A percentile compares a stretch with the other conserved stretches of the same genome.
These are phyloP conservation scores for Spodoptera littoralis DNA, from an alignment of 2,888 invertebrate species.

Conservation along the genomic window DNA sequence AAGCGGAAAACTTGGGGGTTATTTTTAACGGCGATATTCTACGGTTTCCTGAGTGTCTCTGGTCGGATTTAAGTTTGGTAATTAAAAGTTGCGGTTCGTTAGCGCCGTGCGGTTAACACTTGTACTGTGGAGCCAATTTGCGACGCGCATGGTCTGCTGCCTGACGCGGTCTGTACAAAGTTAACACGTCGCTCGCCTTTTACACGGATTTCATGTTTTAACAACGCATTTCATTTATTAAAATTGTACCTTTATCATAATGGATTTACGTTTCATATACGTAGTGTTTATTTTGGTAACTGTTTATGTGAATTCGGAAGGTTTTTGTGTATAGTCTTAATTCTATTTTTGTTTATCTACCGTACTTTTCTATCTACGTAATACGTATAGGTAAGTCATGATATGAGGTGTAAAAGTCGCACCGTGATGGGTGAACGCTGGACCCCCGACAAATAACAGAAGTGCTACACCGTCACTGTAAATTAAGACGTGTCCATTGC, in stretches of 20 bases:
- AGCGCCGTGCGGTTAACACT: slow-evolving; percentile 61
- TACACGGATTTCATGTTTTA: slow-evolving; percentile 29
- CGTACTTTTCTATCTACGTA: too few species aligned
- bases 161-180: slow-evolving; percentile 42
- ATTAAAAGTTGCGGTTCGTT: slow-evolving; percentile 81
- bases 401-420: too few species aligned
- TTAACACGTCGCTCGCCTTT: slow-evolving; percentile 32
- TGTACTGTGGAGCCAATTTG: slow-evolving; percentile 67
- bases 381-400: too few species aligned
- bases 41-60: slow-evolving; percentile 70
- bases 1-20: slow-evolving; percentile 60
- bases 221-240: slow-evolving; percentile 25
- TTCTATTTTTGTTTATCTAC: too few species aligned
- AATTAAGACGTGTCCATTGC: slow-evolving; percentile 24
- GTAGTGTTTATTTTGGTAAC: too few species aligned
- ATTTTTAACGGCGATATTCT: slow-evolving; percentile 70
- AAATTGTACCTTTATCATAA: neutral
- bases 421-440: too few species aligned
- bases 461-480: neutral
- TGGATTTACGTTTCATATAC: neutral
- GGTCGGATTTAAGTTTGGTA: slow-evolving; percentile 77
- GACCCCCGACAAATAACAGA: too few species aligned
- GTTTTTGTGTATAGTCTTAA: too few species aligned
- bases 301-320: too few species aligned
- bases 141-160: slow-evolving; percentile 45